Evolutionary conservation across 2,888 invertebrate species (phyloP).

Genomic region (Dryadula phaetusa): DNA sequence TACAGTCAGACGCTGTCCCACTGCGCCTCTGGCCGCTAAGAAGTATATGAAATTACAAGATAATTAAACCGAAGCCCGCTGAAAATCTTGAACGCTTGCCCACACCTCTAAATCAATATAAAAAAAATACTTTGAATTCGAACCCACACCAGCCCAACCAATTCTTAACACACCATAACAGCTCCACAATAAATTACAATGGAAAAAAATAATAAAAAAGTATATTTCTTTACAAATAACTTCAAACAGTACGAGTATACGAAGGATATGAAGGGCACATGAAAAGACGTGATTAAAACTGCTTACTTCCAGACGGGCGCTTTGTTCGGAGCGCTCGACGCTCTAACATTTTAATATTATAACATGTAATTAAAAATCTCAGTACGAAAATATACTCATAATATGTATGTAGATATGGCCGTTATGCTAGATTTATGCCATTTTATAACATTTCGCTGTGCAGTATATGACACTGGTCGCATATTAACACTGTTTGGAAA

Average conservation of each 20-base stretch:
- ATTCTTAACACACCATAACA: no score
- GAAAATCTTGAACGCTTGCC: no score
- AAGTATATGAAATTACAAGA: no score
- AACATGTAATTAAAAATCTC: conserved; percentile 19
- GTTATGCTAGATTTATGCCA: not conserved
- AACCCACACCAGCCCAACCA: not conserved
- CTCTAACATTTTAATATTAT: conserved; percentile 5
- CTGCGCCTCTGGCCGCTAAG: no score
- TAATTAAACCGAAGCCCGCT: no score
- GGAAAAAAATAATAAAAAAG: not conserved
- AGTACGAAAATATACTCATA: not conserved
- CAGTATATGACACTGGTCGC: not conserved
- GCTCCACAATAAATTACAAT: not conserved
- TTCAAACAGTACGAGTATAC: conserved; percentile 13
- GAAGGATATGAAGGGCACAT: conserved; percentile 12
- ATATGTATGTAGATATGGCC: not conserved
- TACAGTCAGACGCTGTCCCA: no score
- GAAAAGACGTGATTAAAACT: conserved; percentile 23
- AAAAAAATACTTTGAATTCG: not conserved
- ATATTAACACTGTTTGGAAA: not conserved
- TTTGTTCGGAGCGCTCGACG: conserved; percentile 14
- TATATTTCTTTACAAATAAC: conserved; percentile 7
- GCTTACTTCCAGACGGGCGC: conserved; percentile 20
- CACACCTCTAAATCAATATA: no score
- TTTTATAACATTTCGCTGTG: not conserved